These are phyloP conservation scores for Proales similis DNA, from an alignment of 1,140 invertebrate species.

Conservation along the genomic window DNA sequence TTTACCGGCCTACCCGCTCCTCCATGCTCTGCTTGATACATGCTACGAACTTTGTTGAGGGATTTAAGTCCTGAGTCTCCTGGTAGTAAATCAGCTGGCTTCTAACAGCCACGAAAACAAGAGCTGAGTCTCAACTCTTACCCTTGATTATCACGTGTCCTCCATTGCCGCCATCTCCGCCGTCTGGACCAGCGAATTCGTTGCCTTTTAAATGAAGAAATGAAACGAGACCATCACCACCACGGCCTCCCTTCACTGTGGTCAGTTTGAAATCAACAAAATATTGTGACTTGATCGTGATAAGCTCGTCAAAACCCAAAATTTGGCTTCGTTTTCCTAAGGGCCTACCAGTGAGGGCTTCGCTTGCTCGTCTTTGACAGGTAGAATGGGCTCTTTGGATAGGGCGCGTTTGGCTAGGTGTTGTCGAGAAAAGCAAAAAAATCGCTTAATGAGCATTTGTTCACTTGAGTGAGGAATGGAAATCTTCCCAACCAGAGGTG, in stretches of 20 bases:
- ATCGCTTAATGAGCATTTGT: too few relatives aligned
- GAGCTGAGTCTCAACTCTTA: too few relatives aligned
- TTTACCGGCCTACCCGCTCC: conserved; percentile 11
- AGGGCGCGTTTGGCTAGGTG: too few relatives aligned
- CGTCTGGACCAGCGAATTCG: conserved; percentile 82
- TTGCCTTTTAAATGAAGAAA: conserved; percentile 71
- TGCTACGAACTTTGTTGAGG: conserved; percentile 24
- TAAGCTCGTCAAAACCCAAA: too few relatives aligned
- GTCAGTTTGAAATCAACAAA: conserved; percentile 49
- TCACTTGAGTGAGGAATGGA: too few relatives aligned
- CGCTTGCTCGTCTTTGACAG: too few relatives aligned
- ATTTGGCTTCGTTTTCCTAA: too few relatives aligned
- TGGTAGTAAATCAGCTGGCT: background rate
- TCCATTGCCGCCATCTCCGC: conserved; percentile 93
- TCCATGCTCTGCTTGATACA: conserved; percentile 30
- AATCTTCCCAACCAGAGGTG: too few relatives aligned
- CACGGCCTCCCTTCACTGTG: conserved; percentile 67
- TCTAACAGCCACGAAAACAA: background rate
- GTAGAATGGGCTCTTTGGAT: too few relatives aligned
- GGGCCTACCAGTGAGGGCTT: too few relatives aligned
- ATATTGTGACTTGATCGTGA: conserved; percentile 41
- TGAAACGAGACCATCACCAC: conserved; percentile 81
- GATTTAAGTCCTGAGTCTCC: conserved; percentile 25
- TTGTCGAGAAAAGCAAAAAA: too few relatives aligned
- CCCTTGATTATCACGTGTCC: conserved; percentile 83